These are phyloP conservation scores for Thamnophis sirtalis DNA, from an alignment of 2,113 vertebrate genomes.

Conservation along the genomic window DNA sequence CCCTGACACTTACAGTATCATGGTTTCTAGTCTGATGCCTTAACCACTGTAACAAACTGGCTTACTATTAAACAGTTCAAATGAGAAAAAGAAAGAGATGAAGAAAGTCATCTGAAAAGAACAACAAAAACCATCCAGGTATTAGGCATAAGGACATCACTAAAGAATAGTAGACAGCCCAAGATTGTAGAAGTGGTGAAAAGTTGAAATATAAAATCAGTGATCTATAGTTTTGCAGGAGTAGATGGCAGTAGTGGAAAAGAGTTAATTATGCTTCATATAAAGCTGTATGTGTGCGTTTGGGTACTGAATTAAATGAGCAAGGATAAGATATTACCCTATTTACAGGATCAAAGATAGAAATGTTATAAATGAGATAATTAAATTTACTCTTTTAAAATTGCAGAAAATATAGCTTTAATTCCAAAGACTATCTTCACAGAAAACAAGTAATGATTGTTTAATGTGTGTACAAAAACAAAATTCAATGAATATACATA, in stretches of 20 bases:
- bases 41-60: background rate
- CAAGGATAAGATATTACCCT: background rate
- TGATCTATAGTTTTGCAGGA: background rate
- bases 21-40: background rate
- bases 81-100: background rate
- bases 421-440: slow-evolving; percentile 32
- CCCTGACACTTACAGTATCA: too few species aligned
- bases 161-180: background rate
- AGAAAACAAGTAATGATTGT: slow-evolving; percentile 46
- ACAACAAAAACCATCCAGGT: background rate
- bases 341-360: slow-evolving; percentile 23
- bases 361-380: slow-evolving; percentile 17
- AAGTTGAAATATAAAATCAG: background rate
- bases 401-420: slow-evolving; percentile 22
- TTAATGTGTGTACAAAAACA: slow-evolving; percentile 31
- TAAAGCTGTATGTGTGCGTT: background rate
- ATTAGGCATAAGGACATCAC: background rate
- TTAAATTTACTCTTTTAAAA: slow-evolving; percentile 38
- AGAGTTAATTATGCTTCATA: background rate
- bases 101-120: background rate
- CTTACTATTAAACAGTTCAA: background rate
- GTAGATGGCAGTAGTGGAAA: background rate
- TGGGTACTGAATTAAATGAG: background rate
- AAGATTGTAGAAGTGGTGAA: background rate
- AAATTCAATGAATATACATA: slow-evolving; percentile 33